These are phyloP conservation scores for Podarcis lilfordi DNA, from an alignment of 2,797 vertebrate genomes.

Conservation along the genomic window DNA sequence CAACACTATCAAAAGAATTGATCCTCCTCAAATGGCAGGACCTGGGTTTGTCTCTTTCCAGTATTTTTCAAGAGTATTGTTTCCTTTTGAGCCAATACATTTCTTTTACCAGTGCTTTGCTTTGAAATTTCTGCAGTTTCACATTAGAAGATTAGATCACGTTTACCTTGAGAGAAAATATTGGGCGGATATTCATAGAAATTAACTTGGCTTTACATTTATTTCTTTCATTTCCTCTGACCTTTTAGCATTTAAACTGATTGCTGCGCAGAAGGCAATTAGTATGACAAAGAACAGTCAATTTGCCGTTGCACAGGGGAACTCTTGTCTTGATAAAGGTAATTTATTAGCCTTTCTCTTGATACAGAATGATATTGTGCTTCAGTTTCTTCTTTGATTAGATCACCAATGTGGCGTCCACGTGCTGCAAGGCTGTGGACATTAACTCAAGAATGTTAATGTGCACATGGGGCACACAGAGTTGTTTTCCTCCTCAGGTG, in stretches of 20 bases:
- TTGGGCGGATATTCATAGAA: neutral
- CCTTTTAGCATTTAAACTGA: conserved; percentile 58
- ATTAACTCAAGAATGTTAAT: too few relatives aligned
- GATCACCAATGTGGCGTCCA: too few relatives aligned
- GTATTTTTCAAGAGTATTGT: neutral
- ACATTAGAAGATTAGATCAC: neutral
- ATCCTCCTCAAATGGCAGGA: neutral
- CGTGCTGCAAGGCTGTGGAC: neutral
- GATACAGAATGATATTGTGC: conserved; percentile 38
- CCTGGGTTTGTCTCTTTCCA: neutral
- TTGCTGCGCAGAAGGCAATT: conserved; percentile 59
- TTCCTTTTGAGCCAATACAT: neutral
- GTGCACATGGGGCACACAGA: too few relatives aligned
- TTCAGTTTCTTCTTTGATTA: conserved; percentile 50
- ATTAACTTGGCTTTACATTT: conserved; percentile 53
- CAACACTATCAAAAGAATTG: neutral
- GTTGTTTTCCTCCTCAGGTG: too few relatives aligned
- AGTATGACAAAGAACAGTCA: conserved; percentile 59
- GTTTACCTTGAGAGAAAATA: conserved; percentile 4
- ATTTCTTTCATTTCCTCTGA: conserved; percentile 40
- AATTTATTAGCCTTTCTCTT: conserved; percentile 37
- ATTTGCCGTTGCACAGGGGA: conserved; percentile 45
- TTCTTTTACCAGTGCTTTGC: neutral
- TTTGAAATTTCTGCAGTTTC: conserved; percentile 26
- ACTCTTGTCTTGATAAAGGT: conserved; percentile 42